Evolutionary conservation across 2,113 vertebrate species (phyloP), one percentile per base, ranked within the genome.

Genomic region (Vulpes vulpes): DNA sequence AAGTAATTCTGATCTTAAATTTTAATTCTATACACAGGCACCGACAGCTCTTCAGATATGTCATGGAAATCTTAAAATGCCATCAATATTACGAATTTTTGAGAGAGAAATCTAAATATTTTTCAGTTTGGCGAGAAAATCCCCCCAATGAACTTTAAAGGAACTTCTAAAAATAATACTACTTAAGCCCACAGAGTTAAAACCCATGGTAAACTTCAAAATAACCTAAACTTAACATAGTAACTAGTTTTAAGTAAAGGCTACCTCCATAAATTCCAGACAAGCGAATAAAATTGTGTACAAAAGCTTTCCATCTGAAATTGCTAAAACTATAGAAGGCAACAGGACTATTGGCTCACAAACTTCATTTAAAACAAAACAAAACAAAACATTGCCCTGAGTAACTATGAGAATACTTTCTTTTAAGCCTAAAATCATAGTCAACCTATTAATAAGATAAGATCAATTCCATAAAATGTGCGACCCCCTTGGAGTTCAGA

Each of bases 401-500:
- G 67, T 51, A 65, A 62, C 16, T 86, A 74, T 4, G 19, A 51
- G 55, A 65, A 78, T 35, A 22, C 60, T 92, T 80, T 92, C 67
- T 94, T 81, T 87, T 30, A 86, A 30, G 57, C 20, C 43, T 55
- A 80, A 94, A 91, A 73, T 84, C 86, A 3, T 92, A 62, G 19
- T 57, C 60, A 74, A 11, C 25, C 25, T 67, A 59, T 71, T 94
- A 97, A 86, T 23, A 88, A 67, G 90, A 82, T 6, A 79, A 57
- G 80, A 35, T 92, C 82, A 95, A 97, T 97, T 94, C 88, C 89
- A 83, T 85, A 93, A 74, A 94, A 67, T 6, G 69, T 89, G 55
- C 1, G 25, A 97, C 90, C 78, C 94, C 88, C 97, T 97, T 59
- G 89, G 89, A 90, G 90, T 98, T 98, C 98, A 98, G 97, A 99